Evolutionary conservation across 92 coral and sea anemone genomes (phyloP).

Genomic region (Parazoanthus darwini): DNA sequence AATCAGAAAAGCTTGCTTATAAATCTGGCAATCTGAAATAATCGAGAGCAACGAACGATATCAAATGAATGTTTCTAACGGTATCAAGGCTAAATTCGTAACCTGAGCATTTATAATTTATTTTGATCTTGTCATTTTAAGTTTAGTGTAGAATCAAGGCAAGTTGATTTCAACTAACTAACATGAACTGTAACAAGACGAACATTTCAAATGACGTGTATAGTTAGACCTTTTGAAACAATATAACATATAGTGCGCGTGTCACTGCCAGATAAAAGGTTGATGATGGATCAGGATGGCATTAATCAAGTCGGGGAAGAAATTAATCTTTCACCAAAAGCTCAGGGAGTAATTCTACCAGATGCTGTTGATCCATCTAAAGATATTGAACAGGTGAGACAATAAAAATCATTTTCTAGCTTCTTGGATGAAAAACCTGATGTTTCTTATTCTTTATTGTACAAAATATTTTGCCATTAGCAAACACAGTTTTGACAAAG

Average conservation of each 20-base stretch:
- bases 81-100: no score
- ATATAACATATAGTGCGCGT: not conserved
- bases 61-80: no score
- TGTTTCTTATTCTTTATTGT: no score
- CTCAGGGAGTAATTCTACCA: constrained; percentile 5
- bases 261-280: constrained; percentile 1
- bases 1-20: not conserved
- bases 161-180: no score
- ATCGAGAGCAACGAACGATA: no score
- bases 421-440: no score
- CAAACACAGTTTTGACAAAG: no score
- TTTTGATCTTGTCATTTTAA: not conserved
- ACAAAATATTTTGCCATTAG: no score
- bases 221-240: not conserved
- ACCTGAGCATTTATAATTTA: not conserved
- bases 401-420: not conserved
- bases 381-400: constrained; percentile 39
- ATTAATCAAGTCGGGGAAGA: not conserved
- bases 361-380: constrained; percentile 4
- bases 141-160: no score
- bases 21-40: not conserved
- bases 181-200: not conserved
- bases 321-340: constrained; percentile 15
- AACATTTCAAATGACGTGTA: not conserved
- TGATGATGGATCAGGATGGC: constrained; percentile 22